phyloP scores from a whole-genome alignment of 2,797 vertebrate species.

The Pseudopleuronectes americanus region DNA sequence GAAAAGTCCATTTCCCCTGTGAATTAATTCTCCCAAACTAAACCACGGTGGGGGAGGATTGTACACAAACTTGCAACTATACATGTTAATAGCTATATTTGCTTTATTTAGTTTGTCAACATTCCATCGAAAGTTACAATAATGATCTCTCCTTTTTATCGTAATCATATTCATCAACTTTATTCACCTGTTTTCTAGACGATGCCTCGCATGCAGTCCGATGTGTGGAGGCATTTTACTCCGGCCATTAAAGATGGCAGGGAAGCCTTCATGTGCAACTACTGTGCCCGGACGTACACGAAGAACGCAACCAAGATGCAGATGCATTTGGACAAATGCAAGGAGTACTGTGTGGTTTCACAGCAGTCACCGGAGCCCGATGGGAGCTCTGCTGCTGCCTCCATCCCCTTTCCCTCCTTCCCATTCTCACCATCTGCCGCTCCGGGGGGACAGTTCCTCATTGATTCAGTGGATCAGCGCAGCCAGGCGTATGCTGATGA shows the following conservation, averaged over 20 bases:
- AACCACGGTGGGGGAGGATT: no score
- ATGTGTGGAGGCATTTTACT: slow-evolving; percentile 68
- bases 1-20: no score
- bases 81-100: no score
- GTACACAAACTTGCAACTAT: no score
- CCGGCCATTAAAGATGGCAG: slow-evolving; percentile 53
- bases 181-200: not conserved
- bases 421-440: slow-evolving; percentile 50
- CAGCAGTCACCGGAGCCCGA: slow-evolving; percentile 58
- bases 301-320: slow-evolving; percentile 71
- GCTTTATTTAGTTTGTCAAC: no score
- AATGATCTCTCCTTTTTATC: no score
- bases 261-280: slow-evolving; percentile 68
- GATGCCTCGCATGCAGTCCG: slow-evolving; percentile 63
- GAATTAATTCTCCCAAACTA: no score
- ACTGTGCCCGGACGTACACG: slow-evolving; percentile 58
- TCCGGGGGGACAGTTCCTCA: slow-evolving; percentile 59
- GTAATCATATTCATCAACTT: no score
- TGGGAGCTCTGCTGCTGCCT: slow-evolving; percentile 60
- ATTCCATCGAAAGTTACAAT: no score
- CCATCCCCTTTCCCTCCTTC: slow-evolving; percentile 63
- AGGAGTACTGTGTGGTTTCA: slow-evolving; percentile 47
- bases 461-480: slow-evolving; percentile 67
- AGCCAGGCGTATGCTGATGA: slow-evolving; percentile 61
- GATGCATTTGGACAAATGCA: slow-evolving; percentile 69